These are phyloP conservation scores for Ciconia maguari DNA, from an alignment of 2,113 vertebrate genomes.

Conservation along the genomic window DNA sequence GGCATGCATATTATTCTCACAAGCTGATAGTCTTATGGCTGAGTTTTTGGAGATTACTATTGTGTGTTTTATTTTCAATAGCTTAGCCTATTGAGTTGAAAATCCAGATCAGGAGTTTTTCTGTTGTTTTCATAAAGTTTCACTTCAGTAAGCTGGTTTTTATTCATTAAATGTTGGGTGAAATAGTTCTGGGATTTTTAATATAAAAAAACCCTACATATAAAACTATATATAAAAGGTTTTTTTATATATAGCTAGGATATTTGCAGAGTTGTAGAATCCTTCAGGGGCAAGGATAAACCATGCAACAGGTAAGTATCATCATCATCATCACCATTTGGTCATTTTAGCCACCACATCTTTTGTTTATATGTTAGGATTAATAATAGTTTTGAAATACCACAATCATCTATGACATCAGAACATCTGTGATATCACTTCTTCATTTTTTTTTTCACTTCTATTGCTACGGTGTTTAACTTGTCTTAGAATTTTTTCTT, in stretches of 20 bases:
- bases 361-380: background rate
- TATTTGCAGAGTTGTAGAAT: background rate
- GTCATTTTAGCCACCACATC: background rate
- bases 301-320: background rate
- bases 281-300: background rate
- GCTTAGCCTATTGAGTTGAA: background rate
- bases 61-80: background rate
- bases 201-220: too few species aligned
- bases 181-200: background rate
- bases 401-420: background rate
- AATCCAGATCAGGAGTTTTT: background rate
- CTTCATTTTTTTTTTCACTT: background rate
- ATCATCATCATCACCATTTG: background rate
- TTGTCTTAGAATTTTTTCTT: background rate
- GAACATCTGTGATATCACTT: background rate
- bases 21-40: background rate
- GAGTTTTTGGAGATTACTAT: background rate
- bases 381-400: background rate
- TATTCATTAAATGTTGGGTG: background rate
- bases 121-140: background rate
- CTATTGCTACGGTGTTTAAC: background rate
- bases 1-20: background rate
- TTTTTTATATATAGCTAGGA: background rate
- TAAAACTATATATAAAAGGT: too few species aligned
- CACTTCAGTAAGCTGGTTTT: background rate